Base-by-base conservation (phyloP, 2,888 invertebrate genomes). In the Hemithea aestivaria region DNA sequence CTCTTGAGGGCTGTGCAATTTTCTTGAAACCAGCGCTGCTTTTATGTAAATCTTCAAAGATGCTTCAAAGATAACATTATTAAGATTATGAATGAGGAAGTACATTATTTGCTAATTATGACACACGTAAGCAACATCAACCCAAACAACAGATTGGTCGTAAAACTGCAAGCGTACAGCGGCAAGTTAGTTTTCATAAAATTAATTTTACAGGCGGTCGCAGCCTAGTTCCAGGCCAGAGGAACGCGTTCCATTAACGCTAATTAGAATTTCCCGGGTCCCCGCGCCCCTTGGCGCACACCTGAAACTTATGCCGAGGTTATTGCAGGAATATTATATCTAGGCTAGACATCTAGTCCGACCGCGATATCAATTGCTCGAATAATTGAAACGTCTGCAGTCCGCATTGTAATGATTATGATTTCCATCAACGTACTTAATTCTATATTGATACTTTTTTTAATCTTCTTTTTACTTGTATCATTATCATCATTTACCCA, bases 211-310 rank as follows among this genome's bases (percentile, higher is more conserved):
- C 41, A 43, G 43, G 40, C 62, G 42, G 40, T 62, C 57, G 58
- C 57, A 62, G 61, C 58, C 69, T 69, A 69, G 68, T 68, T 78
- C 58, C 71, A 72, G 72, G 68, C 69, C 33, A 42, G 72, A 28
- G 71, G 65, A 66, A 67, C 61, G 56, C 64, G 60, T 69, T 73
- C 78, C 80, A 82, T 83, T 81, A 82, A 62, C 66, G 70, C 73
- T 81, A 82, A 83, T 82, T 82, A 80, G 66, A 81, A 80, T 79
- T 79, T 72, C 73, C 69, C 51, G 16, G 16, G 5, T 37, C 56
- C 54, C 48, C 51, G 40, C 51, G 36, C 45, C 23, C 33, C 51
- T 16, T 5, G 16, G 16, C 16, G 16, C 16, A 16, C 28, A 47
- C 50, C 52, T 51, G 48, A 44, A 52, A 48, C 45, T 48, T 37